phyloP scores from a whole-genome alignment of 2,113 vertebrate genomes.

The Seriola quinqueradiata region DNA sequence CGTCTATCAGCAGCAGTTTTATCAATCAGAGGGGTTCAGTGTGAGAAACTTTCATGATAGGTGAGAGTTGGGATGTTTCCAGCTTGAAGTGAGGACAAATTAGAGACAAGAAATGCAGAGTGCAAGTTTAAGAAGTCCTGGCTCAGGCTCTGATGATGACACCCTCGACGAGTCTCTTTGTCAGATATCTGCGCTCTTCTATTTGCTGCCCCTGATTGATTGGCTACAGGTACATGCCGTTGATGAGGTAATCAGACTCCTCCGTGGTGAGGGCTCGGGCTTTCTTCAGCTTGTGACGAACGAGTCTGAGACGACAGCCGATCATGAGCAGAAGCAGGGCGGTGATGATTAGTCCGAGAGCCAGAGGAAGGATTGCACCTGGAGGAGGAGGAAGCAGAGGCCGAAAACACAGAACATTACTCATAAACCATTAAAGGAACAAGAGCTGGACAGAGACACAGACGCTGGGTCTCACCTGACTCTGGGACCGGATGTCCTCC shows the following conservation, averaged over 20 bases:
- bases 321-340: constrained; percentile 95
- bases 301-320: constrained; percentile 90
- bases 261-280: constrained; percentile 95
- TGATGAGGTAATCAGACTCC: constrained; percentile 99
- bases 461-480: constrained; percentile 83
- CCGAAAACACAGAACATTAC: not conserved
- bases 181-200: not conserved
- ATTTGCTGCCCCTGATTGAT: not conserved
- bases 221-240: constrained; percentile 97
- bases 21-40: constrained; percentile 6
- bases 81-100: constrained; percentile 25
- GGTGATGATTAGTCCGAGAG: constrained; percentile 94
- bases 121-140: constrained; percentile 36
- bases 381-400: constrained; percentile 3
- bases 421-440: not conserved
- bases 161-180: not conserved
- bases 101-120: constrained; percentile 36
- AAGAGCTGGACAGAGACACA: not conserved
- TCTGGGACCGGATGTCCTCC: constrained; percentile 89
- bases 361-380: constrained; percentile 96
- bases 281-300: constrained; percentile 95
- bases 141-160: constrained; percentile 5
- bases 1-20: constrained; percentile 37
- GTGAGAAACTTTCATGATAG: constrained; percentile 22
- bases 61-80: constrained; percentile 29